Evolutionary conservation across 1,140 invertebrate genomes (phyloP), one percentile per base, ranked within the genome.

Genomic region (Zaprionus ghesquierei): DNA sequence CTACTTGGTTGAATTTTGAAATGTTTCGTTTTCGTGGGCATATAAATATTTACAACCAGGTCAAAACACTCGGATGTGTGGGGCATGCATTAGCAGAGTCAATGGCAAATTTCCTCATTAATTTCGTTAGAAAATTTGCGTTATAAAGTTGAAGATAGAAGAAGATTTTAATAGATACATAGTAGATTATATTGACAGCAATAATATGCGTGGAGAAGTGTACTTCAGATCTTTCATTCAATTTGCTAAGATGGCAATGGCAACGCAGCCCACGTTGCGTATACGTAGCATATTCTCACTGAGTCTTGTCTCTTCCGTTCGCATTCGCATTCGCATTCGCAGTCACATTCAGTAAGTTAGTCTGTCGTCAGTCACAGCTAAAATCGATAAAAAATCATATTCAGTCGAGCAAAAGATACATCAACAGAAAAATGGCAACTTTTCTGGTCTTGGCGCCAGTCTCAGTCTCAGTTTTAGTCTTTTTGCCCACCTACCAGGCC

Each of bases 341-440:
- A 59, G 13, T 31, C 27, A 13, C 20, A 33, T 23, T 41, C 25
- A 64, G 49, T 10, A 25, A 15, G 35, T 41, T 41, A 15, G 13
- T 18, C n/a, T 31, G 60, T 23, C 54, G 55, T 44, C 51, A 49
- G 58, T 46, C 41, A 15, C 35, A 59, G 35, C 59, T 15, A 74
- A 66, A 73, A 77, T 74, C 59, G 46, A 72, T 76, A 66, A 58
- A 66, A 66, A 73, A 73, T 73, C 55, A 69, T 61, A 73, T 73
- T 73, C 70, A 68, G 55, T 55, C 23, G 29, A 55, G 22, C 55
- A 73, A 73, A 73, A 66, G 64, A 54, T 60, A 68, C 50, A 68
- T 55, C 64, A 72, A 59, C 53, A 23, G 51, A 70, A 23, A 63
- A 71, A 65, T 65, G 61, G 25, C 69, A 72, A 71, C 31, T 55